Evolutionary conservation across 92 coral and sea anemone genomes (phyloP).

Genomic region (Bergia puertoricense): DNA sequence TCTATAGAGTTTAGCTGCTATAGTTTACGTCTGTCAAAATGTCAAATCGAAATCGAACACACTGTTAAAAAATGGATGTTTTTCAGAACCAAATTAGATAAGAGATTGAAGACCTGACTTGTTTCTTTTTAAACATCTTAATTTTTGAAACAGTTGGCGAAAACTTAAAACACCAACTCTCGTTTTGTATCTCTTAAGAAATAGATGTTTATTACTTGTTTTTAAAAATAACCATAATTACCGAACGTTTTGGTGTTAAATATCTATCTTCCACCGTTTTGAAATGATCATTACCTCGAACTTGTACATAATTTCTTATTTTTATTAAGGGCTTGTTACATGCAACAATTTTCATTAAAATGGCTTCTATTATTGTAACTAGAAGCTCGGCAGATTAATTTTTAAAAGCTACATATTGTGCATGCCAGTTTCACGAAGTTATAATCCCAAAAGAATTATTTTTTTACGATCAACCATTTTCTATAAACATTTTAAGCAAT

Average conservation of each 20-base stretch:
- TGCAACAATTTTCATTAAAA: constrained; percentile 29
- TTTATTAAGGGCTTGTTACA: background rate
- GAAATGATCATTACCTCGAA: background rate
- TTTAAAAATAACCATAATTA: background rate
- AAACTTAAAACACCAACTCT: background rate
- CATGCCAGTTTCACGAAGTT: constrained; percentile 2
- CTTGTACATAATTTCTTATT: constrained; percentile 35
- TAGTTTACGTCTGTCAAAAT: no score
- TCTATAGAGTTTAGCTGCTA: no score
- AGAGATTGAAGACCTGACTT: no score
- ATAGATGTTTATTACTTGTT: constrained; percentile 1
- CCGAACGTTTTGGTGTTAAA: background rate
- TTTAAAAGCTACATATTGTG: background rate
- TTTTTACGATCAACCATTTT: constrained; percentile 41
- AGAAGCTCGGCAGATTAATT: background rate
- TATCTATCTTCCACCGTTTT: background rate
- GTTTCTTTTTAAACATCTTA: background rate
- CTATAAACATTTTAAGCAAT: constrained; percentile 16
- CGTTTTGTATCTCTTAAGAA: background rate
- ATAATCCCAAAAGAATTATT: constrained; percentile 17
- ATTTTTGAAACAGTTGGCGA: background rate
- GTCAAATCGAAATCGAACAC: no score
- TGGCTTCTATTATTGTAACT: constrained; percentile 1
- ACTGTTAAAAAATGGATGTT: no score
- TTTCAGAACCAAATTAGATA: background rate